Conservation (phyloP, 2,113 vertebrate genomes). For the Cromileptes altivelis region DNA sequence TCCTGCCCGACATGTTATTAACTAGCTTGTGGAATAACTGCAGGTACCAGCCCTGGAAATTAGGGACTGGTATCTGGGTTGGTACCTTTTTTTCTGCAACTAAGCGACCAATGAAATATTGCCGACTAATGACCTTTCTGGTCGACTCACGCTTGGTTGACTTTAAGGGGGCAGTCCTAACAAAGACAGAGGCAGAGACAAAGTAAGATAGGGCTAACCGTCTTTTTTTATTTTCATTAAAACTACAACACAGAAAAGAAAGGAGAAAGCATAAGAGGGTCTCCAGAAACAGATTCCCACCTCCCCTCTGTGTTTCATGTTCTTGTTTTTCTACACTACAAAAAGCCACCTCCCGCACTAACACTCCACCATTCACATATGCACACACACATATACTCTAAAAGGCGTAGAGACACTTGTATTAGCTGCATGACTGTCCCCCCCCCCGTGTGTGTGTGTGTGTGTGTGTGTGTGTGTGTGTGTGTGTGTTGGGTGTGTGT, state of each 20-base stretch:
- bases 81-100: no score
- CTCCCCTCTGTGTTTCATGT: not conserved
- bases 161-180: no score
- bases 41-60: no score
- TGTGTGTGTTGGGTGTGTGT: constrained; percentile 60
- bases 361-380: constrained; percentile 14
- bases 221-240: not conserved
- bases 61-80: no score
- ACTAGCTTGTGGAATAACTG: no score
- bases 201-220: not conserved
- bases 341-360: constrained; percentile 4
- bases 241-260: not conserved
- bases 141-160: no score
- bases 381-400: constrained; percentile 28
- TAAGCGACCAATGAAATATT: no score
- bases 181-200: not conserved
- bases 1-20: no score
- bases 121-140: no score
- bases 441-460: constrained; percentile 62
- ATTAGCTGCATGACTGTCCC: constrained; percentile 79
- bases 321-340: not conserved
- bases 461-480: constrained; percentile 57
- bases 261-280: not conserved
- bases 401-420: constrained; percentile 27
- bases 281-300: not conserved